Evolutionary conservation across 1,140 invertebrate genomes (phyloP), one percentile per base, ranked within the genome.

Genomic region (Calliphora vicina): DNA sequence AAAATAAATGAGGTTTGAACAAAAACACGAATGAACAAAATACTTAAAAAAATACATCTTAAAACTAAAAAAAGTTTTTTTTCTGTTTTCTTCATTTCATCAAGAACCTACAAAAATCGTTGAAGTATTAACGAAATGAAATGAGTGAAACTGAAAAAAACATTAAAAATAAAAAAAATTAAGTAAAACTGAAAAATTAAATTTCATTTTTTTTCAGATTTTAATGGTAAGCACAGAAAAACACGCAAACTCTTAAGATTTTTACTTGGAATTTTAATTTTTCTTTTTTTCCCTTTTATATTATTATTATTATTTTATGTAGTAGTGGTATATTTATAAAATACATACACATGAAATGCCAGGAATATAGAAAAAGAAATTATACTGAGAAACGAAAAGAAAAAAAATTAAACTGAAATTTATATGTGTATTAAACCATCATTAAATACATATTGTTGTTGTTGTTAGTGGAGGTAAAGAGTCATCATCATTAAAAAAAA

Each of bases 201-300:
- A 25, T 67, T 23, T 25, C n/a, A 20, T 67, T 67, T 67, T 67
- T 35, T 35, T 35, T 35, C 4, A 35, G 35, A 8, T 35, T 35
- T 35, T 67, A 67, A 67, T 67, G 82, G 81, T 85, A 76, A 82
- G 85, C 85, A 88, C 87, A 88, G 84, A 84, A 81, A 87, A 87
- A 85, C 85, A 88, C 84, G 81, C 82, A 87, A 87, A 85, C 86
- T 74, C 80, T 80, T 80, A 80, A 43, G 78, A 67, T 67, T 67
- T 67, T 67, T 67, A 67, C 57, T 67, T 0, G 61, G 61, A 67
- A 23, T 67, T 67, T 23, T 67, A 67, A 67, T 67, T 57, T 57
- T 57, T 57, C n/a, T 57, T 57, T 57, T 17, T 57, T 15, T 57
- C n/a, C 50, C n/a, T 17, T 57, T 57, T 57, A 35, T 35, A 35